Base-by-base conservation (phyloP, 2,113 vertebrate species). In the Sakesphorus luctuosus region DNA sequence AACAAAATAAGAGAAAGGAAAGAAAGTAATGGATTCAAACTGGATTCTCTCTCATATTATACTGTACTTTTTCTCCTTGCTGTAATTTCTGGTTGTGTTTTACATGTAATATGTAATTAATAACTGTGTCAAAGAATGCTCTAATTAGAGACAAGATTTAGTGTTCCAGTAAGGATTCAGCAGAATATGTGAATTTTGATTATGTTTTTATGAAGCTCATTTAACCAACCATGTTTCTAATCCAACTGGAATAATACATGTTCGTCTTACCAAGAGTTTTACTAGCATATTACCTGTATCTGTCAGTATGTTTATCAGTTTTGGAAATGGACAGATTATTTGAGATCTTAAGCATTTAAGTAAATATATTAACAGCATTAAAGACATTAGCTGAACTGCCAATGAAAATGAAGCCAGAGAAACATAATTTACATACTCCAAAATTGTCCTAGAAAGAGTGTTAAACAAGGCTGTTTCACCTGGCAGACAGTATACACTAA, bases 111-210 rank as follows among this genome's bases (percentile, higher is more conserved):
- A 35, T 46, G 24, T 28, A 84, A 88, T 72, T 90, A 95, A 55
- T 81, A 72, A 52, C 3, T 56, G 23, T 62, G 31, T 67, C 29
- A 77, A 73, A 80, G 25, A 28, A 74, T 53, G 20, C 12, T 82
- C 15, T 84, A 86, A 81, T 93, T 86, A 84, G 29, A 90, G 24
- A 62, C 15, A 49, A 83, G 18, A 74, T 53, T 87, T 73, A 62
- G 38, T 80, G 36, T 85, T 93, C 49, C n/a, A 61, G 4, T 18
- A 77, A 55, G 29, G 12, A 81, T 55, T 71, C 55, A 53, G 35
- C 14, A 62, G 43, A 58, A 86, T 36, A 81, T 29, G 5, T 88
- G 74, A 80, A 33, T 59, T 69, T 53, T 71, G 43, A 67, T 86
- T 68, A 72, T 44, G 13, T 11, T 73, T 85, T 82, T 69, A 40